Conservation (phyloP, 2,888 invertebrate species). For the Tenthredo notha region DNA sequence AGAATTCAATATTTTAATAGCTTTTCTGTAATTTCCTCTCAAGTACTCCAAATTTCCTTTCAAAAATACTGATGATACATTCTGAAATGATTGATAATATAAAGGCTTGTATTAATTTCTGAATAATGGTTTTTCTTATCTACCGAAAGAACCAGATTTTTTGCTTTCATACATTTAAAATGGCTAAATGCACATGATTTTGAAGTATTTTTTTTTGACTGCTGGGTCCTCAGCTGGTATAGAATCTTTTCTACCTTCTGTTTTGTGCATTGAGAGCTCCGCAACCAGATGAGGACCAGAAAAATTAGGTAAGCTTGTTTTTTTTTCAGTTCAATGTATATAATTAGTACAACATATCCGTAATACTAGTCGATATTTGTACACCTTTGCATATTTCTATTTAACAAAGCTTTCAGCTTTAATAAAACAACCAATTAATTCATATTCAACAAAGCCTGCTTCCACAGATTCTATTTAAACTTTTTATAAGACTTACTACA, state of each 20-base stretch:
- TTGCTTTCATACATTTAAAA: not conserved
- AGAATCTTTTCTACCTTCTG: not conserved
- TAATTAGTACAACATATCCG: not conserved
- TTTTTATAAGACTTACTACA: slow-evolving; percentile 71
- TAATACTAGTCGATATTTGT: not conserved
- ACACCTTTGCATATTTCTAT: too few relatives aligned
- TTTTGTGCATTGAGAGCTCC: not conserved
- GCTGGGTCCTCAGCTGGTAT: not conserved
- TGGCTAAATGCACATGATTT: not conserved
- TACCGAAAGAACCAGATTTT: not conserved
- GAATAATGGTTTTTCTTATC: not conserved
- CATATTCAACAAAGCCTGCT: not conserved
- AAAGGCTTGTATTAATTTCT: not conserved
- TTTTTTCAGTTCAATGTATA: not conserved
- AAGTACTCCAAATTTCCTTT: slow-evolving; percentile 84
- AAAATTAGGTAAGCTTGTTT: not conserved
- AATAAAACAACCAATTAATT: not conserved
- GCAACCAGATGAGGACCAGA: not conserved
- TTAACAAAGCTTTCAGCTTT: too few relatives aligned
- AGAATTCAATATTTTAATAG: slow-evolving; percentile 81
- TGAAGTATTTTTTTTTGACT: not conserved
- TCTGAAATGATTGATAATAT: slow-evolving; percentile 73
- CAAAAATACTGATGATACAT: slow-evolving; percentile 81
- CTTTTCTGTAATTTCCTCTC: slow-evolving; percentile 83
- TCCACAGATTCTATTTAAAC: not conserved